Conservation (phyloP, 35 echinoderm and acorn worm species). For the Eucidaris tribuloides region DNA sequence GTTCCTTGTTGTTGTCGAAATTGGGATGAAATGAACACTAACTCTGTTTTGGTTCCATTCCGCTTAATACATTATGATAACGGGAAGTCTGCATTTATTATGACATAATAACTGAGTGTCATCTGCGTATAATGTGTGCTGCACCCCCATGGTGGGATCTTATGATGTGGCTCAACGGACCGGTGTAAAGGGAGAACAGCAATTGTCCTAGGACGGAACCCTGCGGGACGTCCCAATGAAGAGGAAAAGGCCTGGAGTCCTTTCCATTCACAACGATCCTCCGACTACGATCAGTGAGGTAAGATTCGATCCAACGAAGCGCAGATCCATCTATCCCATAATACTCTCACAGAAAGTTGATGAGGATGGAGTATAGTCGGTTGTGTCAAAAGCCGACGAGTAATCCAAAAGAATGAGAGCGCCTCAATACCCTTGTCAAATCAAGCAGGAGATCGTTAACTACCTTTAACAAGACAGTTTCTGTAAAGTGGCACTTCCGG, state of each 20-base stretch:
- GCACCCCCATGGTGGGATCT: not conserved
- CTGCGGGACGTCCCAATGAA: not conserved
- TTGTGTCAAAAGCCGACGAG: slow-evolving; percentile 7
- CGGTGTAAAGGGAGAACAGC: not conserved
- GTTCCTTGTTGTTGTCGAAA: too few relatives aligned
- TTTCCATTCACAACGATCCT: too few relatives aligned
- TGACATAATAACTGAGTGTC: not conserved
- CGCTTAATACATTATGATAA: too few relatives aligned
- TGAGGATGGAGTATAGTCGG: not conserved
- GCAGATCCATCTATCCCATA: not conserved
- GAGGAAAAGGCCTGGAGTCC: not conserved
- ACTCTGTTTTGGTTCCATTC: too few relatives aligned
- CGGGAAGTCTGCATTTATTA: not conserved
- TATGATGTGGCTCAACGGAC: not conserved
- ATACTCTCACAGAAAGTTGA: not conserved
- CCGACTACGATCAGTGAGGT: too few relatives aligned
- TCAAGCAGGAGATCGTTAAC: slow-evolving; percentile 22
- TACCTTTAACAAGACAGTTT: slow-evolving; percentile 27
- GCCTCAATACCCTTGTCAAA: slow-evolving; percentile 8
- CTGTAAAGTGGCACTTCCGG: slow-evolving; percentile 18
- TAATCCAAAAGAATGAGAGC: slow-evolving; percentile 36
- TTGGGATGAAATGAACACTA: too few relatives aligned
- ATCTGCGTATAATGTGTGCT: not conserved
- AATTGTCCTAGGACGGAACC: not conserved
- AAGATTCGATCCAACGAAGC: slow-evolving; percentile 2